Conservation (phyloP, 2,888 invertebrate genomes). For the Cacoxenus indagator region DNA sequence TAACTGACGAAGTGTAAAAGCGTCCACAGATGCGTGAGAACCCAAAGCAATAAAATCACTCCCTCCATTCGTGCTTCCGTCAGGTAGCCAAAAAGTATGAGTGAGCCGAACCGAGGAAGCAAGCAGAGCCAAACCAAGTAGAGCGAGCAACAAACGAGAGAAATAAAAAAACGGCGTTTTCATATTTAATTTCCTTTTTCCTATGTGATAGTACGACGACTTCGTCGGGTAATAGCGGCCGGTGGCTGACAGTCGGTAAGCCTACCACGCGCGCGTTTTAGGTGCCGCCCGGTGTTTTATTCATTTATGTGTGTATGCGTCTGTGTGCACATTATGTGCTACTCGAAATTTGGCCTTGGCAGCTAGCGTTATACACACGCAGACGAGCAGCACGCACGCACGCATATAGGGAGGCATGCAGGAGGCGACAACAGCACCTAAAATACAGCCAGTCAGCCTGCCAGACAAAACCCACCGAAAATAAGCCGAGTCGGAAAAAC, state of each 20-base stretch:
- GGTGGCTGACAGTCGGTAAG: background rate
- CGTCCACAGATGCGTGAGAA: background rate
- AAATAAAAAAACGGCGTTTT: slow-evolving; percentile 51
- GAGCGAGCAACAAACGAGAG: background rate
- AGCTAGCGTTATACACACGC: slow-evolving; percentile 32
- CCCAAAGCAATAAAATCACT: background rate
- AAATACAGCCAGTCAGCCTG: slow-evolving; percentile 9
- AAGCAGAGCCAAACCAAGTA: background rate
- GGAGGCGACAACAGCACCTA: slow-evolving; percentile 32
- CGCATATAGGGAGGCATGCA: slow-evolving; percentile 45
- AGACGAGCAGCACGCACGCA: slow-evolving; percentile 41
- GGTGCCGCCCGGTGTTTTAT: slow-evolving; percentile 20
- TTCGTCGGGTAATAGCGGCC: slow-evolving; percentile 25
- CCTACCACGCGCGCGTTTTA: slow-evolving; percentile 1
- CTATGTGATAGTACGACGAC: slow-evolving; percentile 45
- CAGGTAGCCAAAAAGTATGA: background rate
- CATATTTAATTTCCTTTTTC: slow-evolving; percentile 66
- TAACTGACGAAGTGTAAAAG: slow-evolving; percentile 12
- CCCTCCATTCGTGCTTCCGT: background rate
- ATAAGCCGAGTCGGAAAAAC: background rate
- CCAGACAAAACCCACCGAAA: no score
- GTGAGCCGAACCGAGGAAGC: background rate
- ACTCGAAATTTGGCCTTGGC: slow-evolving; percentile 61
- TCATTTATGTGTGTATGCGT: slow-evolving; percentile 29
- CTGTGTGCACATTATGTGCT: slow-evolving; percentile 31